These are phyloP conservation scores for Calvadosia cruxmelitensis DNA, from an alignment of 30 jellyfish, hydroid and myxozoan species.

Conservation along the genomic window DNA sequence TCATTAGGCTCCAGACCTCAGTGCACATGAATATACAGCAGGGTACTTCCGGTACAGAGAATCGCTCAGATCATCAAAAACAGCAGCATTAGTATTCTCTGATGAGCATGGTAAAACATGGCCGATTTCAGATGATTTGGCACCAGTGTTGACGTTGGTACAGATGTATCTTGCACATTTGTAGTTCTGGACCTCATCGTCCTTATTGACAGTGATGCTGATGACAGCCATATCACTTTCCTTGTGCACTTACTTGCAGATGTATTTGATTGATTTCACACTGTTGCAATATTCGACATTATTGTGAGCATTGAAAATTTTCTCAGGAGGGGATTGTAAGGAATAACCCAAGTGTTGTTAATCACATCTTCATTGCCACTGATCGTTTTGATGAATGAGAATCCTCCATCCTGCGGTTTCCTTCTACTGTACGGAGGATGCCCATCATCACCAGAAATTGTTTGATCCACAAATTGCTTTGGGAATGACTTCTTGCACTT, in stretches of 20 bases:
- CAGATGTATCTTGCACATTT: not conserved
- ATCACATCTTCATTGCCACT: not conserved
- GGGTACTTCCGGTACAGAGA: too few species aligned
- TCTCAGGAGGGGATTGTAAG: not conserved
- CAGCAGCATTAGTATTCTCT: too few species aligned
- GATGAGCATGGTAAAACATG: too few species aligned
- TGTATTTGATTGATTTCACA: slow-evolving; percentile 6
- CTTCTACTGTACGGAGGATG: not conserved
- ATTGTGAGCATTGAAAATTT: slow-evolving; percentile 2
- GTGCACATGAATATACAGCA: too few species aligned
- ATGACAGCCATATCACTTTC: not conserved
- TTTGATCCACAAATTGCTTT: not conserved
- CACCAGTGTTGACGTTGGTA: too few species aligned
- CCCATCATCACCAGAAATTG: slow-evolving; percentile 1
- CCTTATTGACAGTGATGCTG: not conserved
- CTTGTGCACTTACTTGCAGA: slow-evolving; percentile 1
- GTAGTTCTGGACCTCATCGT: not conserved
- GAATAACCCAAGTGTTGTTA: not conserved
- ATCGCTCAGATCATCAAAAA: too few species aligned
- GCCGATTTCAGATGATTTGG: too few species aligned
- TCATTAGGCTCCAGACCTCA: too few species aligned
- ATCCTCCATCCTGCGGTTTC: not conserved
- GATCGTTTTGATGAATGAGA: not conserved
- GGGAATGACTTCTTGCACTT: not conserved
- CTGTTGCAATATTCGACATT: slow-evolving; percentile 1